Base-by-base conservation (phyloP, 2,113 vertebrate genomes). In the Empidonax traillii region DNA sequence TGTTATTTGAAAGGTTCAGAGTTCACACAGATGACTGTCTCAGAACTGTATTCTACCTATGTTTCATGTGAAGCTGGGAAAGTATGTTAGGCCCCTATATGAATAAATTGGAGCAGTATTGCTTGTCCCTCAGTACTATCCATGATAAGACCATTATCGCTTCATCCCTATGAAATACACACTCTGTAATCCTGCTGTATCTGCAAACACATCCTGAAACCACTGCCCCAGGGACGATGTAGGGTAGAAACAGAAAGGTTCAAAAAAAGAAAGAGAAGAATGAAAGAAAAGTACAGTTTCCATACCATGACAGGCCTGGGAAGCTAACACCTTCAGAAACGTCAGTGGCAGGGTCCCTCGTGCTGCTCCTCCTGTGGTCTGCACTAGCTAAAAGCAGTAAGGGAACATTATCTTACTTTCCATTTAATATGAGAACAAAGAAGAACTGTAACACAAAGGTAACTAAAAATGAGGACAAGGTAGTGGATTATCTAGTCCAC, bases 251-350 rank as follows among this genome's bases (percentile, higher is more conserved):
- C 23, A 72, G 41, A 44, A 86, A 83, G 13, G 30, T 46, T 37
- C 8, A 24, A 61, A 17, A 43, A 35, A 51, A 44, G 37, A 20
- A 4, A 41, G 23, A 21, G 5, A 51, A 35, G 18, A 53, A 69
- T 41, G 23, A 69, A 82, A 51, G 28, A 37, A 52, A 79, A 78
- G 37, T 47, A 76, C 8, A 58, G 33, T 81, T 93, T 46, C 49
- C 98, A 97, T 97, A 99, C 99, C 99, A 20, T 99, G 99, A 92
- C 99, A 99, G 20, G 99, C 99, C 58, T 99, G 98, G 33, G 99
- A 99, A 81, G 99, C 98, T n/a, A 99, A 95, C 66, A 99, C 99
- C 97, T 99, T 99, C 82, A 99, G 97, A 85, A 99, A 98, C 0
- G 99, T 99, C 81, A 99, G 98, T 62, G 99, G 99, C 80, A 99